Percentiles rank a stretch among this genome's conserved stretches.
phyloP scores from a whole-genome alignment of 2,797 vertebrate species.

The Enteromius argenteus region DNA sequence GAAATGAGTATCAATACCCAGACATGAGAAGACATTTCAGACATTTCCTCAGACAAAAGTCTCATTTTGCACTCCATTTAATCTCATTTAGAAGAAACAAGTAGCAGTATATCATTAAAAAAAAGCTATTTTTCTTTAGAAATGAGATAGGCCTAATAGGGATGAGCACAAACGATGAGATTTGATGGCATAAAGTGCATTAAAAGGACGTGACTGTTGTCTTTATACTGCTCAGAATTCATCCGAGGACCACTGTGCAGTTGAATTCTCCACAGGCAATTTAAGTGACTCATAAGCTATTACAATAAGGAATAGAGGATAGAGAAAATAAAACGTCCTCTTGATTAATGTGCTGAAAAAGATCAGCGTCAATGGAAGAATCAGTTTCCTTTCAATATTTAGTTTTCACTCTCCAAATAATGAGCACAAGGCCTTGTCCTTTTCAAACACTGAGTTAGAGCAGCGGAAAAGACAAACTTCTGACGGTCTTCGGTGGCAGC shows the following conservation, averaged over 20 bases:
- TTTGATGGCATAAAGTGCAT: constrained; percentile 18
- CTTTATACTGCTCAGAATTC: constrained; percentile 56
- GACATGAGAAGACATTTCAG: neutral
- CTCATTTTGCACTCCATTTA: neutral
- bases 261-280: constrained; percentile 56
- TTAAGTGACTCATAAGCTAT: constrained; percentile 64
- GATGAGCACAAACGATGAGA: constrained; percentile 13
- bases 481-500: constrained; percentile 21
- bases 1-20: neutral
- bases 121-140: neutral
- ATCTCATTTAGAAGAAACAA: neutral
- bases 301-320: constrained; percentile 55
- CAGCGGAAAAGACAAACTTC: constrained; percentile 31
- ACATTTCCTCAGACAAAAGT: neutral
- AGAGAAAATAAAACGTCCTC: constrained; percentile 51
- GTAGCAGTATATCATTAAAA: neutral
- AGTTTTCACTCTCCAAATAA: neutral
- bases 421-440: neutral
- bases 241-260: constrained; percentile 47
- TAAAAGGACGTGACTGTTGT: constrained; percentile 32
- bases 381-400: constrained; percentile 1
- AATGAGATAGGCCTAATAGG: constrained; percentile 3
- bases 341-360: constrained; percentile 64
- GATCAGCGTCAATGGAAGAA: constrained; percentile 34
- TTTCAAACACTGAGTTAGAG: constrained; percentile 4